These are phyloP conservation scores for Passer domesticus DNA, from an alignment of 2,113 vertebrate genomes.

Conservation along the genomic window DNA sequence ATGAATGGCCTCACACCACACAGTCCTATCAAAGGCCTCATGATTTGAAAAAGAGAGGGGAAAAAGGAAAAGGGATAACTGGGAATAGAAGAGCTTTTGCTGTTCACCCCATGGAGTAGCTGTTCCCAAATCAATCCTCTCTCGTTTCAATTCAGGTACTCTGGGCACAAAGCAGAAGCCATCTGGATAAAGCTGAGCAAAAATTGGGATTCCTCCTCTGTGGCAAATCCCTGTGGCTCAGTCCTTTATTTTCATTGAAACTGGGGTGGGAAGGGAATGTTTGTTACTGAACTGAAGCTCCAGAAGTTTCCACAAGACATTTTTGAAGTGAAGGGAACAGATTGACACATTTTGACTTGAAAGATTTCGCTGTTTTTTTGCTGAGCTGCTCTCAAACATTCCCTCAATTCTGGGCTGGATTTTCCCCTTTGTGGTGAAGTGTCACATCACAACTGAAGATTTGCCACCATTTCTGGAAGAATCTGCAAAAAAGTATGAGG, in stretches of 20 bases:
- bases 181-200: not conserved
- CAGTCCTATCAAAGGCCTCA: not conserved
- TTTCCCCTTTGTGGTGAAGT: not conserved
- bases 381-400: not conserved
- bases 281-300: conserved; percentile 16
- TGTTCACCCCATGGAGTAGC: not conserved
- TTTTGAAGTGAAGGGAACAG: not conserved
- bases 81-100: not conserved
- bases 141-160: not conserved
- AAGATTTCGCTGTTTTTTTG: conserved; percentile 2
- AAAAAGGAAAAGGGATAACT: not conserved
- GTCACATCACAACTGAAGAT: not conserved
- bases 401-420: not conserved
- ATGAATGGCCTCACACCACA: not conserved
- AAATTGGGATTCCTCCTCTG: not conserved
- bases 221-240: not conserved
- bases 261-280: not conserved
- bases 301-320: not conserved
- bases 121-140: not conserved
- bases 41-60: not conserved
- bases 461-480: not conserved
- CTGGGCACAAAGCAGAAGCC: not conserved
- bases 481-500: not conserved
- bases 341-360: not conserved
- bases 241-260: not conserved